Evolutionary conservation across 2,113 vertebrate genomes (phyloP).

Genomic region (Sylvietta virens): DNA sequence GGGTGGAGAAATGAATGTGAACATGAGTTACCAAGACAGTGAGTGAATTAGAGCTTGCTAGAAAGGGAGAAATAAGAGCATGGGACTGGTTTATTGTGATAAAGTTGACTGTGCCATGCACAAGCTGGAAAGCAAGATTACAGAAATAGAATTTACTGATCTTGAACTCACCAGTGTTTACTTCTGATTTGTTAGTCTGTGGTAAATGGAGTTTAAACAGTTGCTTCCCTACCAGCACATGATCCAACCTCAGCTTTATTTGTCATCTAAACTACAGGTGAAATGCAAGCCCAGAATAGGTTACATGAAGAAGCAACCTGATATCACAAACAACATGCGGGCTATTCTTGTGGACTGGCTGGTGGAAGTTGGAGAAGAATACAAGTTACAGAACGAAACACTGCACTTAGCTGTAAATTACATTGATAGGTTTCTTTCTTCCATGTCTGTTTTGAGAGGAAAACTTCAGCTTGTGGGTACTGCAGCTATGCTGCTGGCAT

Average conservation of each 20-base stretch:
- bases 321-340: conserved; percentile 96
- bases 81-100: background rate
- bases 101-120: background rate
- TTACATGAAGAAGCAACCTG: conserved; percentile 98
- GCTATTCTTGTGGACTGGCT: conserved; percentile 98
- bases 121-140: background rate
- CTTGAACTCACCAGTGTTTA: background rate
- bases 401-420: conserved; percentile 96
- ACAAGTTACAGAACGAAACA: conserved; percentile 95
- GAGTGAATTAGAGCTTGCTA: background rate
- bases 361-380: conserved; percentile 97
- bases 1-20: background rate
- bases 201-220: background rate
- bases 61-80: background rate
- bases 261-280: conserved; percentile 68
- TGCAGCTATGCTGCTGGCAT: conserved; percentile 94
- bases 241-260: background rate
- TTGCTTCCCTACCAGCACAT: background rate
- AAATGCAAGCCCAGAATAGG: conserved; percentile 89
- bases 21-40: background rate
- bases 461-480: conserved; percentile 98
- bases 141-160: background rate
- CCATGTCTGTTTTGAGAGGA: conserved; percentile 95
- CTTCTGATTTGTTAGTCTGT: background rate
- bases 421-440: conserved; percentile 96